Evolutionary conservation across 2,888 invertebrate species (phyloP), one percentile per base, ranked within the genome.

Genomic region (Spisula subtruncata): DNA sequence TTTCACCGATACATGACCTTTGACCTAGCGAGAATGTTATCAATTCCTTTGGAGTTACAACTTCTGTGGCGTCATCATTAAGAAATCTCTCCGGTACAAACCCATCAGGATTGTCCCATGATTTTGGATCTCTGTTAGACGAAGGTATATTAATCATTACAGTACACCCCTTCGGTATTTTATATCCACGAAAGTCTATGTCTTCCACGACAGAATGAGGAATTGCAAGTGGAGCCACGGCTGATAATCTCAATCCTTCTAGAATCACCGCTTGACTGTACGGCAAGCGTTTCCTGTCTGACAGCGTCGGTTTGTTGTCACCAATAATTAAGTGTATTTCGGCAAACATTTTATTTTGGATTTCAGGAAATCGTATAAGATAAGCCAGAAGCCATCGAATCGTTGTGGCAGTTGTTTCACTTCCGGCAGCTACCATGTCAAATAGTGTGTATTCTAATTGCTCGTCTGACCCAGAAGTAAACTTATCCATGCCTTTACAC

Each of bases 11-110:
- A 85, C 91, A 91, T 18, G 91, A 89, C 20, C 91, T 51, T 41
- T 87, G 91, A n/a, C 91, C 89, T 12, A 83, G 20, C 4, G 89
- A 89, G 25, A 91, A 91, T 18, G 91, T 86, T 18, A 91, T 81
- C 32, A 88, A 88, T 18, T 89, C 86, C 60, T 88, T 90, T 60
- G 88, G 89, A 51, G 85, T 60, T 16, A n/a, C 25, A n/a, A 88
- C 16, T 20, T 75, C 56, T 0, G 51, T 85, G 35, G 25, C 25
- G 41, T 81, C 88, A 10, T 56, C 71, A 25, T 54, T 54, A 5
- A 96, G 90, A 90, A 95, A 95, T 20, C 94, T 88, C 75, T 95
- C 93, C 4, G 96, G 96, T 12, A 92, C 79, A 84, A 95, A 96
- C 46, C 83, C 66, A n/a, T 92, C 82, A 0, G 95, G 94, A 35